These are phyloP conservation scores for Montipora foliosa DNA, from an alignment of 64 coral and sea anemone species.

Conservation along the genomic window DNA sequence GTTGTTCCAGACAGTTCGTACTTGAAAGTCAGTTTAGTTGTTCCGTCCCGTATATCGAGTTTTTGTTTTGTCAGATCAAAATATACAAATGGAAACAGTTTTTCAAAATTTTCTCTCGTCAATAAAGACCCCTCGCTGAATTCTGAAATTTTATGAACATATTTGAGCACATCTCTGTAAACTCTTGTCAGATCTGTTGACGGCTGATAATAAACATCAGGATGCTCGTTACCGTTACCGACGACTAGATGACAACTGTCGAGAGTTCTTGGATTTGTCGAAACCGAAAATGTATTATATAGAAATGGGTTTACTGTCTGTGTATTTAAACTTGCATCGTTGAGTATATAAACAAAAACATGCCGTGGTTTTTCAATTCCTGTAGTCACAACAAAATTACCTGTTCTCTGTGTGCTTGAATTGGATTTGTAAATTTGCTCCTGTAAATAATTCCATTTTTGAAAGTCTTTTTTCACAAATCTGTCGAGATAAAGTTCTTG, in stretches of 20 bases:
- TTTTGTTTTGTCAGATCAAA: constrained; percentile 29
- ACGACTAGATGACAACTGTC: not conserved
- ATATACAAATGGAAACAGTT: constrained; percentile 16
- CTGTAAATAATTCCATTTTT: no score
- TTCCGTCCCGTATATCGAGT: not conserved
- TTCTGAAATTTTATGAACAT: constrained; percentile 8
- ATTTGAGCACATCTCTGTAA: not conserved
- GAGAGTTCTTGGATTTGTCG: not conserved
- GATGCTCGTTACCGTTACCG: constrained; percentile 27
- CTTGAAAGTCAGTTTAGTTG: no score
- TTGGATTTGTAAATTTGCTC: no score
- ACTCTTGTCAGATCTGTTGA: not conserved
- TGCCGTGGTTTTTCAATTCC: constrained; percentile 1
- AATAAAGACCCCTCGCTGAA: constrained; percentile 1
- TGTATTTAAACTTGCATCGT: not conserved
- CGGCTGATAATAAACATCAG: not conserved
- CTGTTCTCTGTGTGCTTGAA: no score
- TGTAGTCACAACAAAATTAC: no score
- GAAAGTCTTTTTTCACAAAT: not conserved
- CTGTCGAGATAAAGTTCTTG: no score
- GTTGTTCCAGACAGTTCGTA: not conserved
- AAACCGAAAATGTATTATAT: not conserved
- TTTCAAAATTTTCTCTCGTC: not conserved
- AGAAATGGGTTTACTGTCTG: constrained; percentile 58
- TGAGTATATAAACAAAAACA: constrained; percentile 50